Conservation (phyloP, 2,113 vertebrate species). For the Corythaixoides concolor region DNA sequence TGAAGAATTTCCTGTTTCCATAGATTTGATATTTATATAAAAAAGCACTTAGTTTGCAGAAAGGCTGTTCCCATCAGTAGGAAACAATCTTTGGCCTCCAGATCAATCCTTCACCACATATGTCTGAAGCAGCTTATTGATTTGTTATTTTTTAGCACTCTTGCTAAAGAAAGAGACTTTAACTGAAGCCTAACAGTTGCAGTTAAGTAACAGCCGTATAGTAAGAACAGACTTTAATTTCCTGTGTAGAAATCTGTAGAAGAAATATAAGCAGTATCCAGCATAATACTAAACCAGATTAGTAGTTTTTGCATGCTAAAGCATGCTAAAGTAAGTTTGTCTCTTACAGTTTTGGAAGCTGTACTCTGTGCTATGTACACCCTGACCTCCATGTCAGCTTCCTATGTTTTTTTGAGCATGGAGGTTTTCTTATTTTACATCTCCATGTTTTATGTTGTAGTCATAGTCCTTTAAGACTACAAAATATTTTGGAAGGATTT, state of each 20-base stretch:
- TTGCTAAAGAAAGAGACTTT: background rate
- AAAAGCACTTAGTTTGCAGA: background rate
- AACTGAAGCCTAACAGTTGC: background rate
- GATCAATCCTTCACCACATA: slow-evolving; percentile 22
- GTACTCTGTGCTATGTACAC: background rate
- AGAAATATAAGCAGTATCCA: slow-evolving; percentile 45
- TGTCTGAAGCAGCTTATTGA: slow-evolving; percentile 49
- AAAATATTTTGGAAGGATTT: background rate
- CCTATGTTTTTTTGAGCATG: background rate
- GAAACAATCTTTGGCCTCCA: background rate
- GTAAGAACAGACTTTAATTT: slow-evolving; percentile 69
- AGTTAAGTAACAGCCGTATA: slow-evolving; percentile 27
- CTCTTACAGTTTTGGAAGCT: background rate
- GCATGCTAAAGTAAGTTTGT: background rate
- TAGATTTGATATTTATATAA: background rate
- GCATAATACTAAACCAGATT: slow-evolving; percentile 18
- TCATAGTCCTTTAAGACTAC: background rate
- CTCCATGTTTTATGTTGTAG: background rate
- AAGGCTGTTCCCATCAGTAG: background rate
- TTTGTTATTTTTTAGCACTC: slow-evolving; percentile 52
- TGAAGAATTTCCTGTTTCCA: background rate
- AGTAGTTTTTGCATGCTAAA: slow-evolving; percentile 5
- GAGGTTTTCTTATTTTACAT: background rate
- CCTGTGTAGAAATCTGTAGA: slow-evolving; percentile 57
- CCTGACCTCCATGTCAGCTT: background rate